Percentiles rank a stretch among this genome's conserved stretches.
phyloP scores from a whole-genome alignment of 2,797 vertebrate genomes.

The Vespertilio murinus region DNA sequence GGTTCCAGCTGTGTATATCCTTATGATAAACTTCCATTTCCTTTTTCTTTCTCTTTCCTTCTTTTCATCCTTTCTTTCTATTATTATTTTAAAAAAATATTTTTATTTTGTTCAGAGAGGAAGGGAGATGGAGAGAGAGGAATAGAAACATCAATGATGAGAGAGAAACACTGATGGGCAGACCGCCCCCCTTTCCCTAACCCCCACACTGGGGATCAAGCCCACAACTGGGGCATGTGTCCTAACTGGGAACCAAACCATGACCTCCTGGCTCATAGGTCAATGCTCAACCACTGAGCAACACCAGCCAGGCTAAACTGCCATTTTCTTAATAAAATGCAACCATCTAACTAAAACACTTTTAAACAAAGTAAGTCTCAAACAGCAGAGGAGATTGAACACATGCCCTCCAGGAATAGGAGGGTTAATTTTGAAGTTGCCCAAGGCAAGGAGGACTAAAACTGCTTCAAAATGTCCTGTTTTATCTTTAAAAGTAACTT shows the following conservation, averaged over 20 bases:
- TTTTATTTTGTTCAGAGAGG: too few relatives aligned
- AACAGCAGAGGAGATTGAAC: not conserved
- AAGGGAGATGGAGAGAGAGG: too few relatives aligned
- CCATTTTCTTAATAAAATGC: conserved; percentile 13
- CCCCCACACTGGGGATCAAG: too few relatives aligned
- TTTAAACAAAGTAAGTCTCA: not conserved
- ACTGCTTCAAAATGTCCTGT: conserved; percentile 59
- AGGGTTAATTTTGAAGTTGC: conserved; percentile 30
- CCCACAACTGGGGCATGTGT: too few relatives aligned
- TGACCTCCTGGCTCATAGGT: too few relatives aligned
- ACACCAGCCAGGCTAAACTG: not conserved
- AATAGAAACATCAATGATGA: too few relatives aligned
- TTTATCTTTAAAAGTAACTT: conserved; percentile 67
- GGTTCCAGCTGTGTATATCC: not conserved
- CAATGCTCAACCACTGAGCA: too few relatives aligned
- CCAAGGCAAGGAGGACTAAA: conserved; percentile 42
- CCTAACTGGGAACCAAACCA: too few relatives aligned
- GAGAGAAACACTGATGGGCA: too few relatives aligned
- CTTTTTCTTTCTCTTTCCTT: not conserved
- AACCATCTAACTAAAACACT: not conserved
- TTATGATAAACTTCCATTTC: conserved; percentile 4
- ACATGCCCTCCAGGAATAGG: not conserved
- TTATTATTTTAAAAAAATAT: too few relatives aligned
- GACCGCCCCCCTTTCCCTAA: too few relatives aligned
- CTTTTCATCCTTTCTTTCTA: too few relatives aligned